Evolutionary conservation across 1,140 invertebrate genomes (phyloP), one percentile per base, ranked within the genome.

Genomic region (Euwallacea similis): DNA sequence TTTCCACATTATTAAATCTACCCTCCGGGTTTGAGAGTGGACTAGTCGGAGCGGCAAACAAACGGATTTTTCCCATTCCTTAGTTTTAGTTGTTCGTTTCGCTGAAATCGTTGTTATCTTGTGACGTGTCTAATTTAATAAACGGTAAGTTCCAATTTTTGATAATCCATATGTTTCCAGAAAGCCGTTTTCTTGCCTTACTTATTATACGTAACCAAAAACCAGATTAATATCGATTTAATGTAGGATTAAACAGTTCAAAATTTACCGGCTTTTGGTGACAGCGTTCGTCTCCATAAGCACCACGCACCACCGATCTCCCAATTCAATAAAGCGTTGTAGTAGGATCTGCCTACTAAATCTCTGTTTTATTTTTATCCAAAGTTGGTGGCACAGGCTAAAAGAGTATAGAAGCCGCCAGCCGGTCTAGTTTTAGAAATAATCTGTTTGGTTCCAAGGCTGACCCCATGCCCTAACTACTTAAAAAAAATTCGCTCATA

Each of bases 101-200:
- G 13, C 73, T 73, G 76, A 73, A 76, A 64, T 76, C 76, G 74
- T 68, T 77, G 70, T 73, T 62, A 74, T 74, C 73, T 70, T 76
- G 79, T 79, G 77, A 79, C 79, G 79, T 81, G 74, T 79, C 74
- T 68, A 73, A 63, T 75, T 73, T 60, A 74, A 79, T 76, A 33
- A 33, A 33, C 76, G 78, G 79, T 80, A 77, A 78, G 78, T 66
- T 33, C 21, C 21, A 33, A 33, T 33, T 33, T 33, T 33, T 33
- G 21, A 33, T 41, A 11, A 69, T 41, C 60, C 53, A 67, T 67
- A 60, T 15, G 41, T 10, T 44, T 0, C 10, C 56, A n/a, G 11
- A 53, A 59, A 33, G 11, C 21, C 13, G n/a, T 59, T 11, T 13
- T 58, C 9, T 9, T 58, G 21, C 10, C 13, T 11, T 0, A 59